Base-by-base conservation (phyloP, 2,888 invertebrate species). In the Yponomeuta evonymella region DNA sequence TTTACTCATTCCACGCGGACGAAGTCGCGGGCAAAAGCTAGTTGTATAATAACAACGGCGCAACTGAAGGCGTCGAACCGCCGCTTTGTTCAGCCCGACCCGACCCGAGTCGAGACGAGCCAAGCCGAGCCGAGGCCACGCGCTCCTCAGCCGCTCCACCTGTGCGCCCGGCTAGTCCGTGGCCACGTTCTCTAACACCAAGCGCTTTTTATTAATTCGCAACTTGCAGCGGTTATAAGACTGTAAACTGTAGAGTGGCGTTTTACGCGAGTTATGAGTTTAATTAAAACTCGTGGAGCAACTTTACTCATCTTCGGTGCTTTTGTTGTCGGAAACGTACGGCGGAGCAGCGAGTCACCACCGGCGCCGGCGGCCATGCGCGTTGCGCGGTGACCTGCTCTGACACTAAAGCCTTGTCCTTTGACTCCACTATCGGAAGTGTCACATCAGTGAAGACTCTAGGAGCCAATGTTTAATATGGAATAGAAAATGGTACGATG, bases 121-220 rank as follows among this genome's bases (percentile, higher is more conserved):
- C 43, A 6, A 43, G 43, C 43, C 8, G 8, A 43, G 43, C 15
- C 12, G 51, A 12, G 51, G 51, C 51, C 51, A 58, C 51, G 51
- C 15, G 51, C 15, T 2, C 12, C 51, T 2, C 15, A 5, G 51
- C 51, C 51, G 12, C 51, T 43, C 43, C 9, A 6, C 43, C 9
- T 43, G 6, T 43, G 43, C 43, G 8, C 0, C 43, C 43, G 43
- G 1, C 43, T 58, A 12, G 51, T 12, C 51, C 51, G 15, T 58
- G 15, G 51, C 51, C 51, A 2, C 15, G 15, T 43, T 1, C 5
- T 43, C 43, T 43, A 43, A 15, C 51, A 58, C 12, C 15, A 15
- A 58, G 51, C 51, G 12, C 51, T 58, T 58, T 58, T 58, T 58
- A 58, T 58, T 58, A 58, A 58, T 58, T 58, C 51, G 51, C 51